Percentiles rank a stretch among this genome's conserved stretches.
Evolutionary conservation across 2,113 vertebrate species (phyloP).

Genomic region (Pipra filicauda): DNA sequence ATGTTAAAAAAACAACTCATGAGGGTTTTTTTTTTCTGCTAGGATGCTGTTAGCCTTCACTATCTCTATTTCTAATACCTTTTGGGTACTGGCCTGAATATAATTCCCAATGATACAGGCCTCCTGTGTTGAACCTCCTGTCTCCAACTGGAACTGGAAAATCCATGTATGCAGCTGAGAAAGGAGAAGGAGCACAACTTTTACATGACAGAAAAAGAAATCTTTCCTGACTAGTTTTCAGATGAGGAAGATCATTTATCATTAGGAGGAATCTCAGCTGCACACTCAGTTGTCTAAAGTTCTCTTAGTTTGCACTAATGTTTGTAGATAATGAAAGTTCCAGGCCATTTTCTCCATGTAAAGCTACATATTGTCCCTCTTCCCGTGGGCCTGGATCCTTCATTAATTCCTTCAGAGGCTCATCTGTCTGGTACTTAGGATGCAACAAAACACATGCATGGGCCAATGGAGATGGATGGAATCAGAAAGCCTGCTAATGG

Average conservation of each 20-base stretch:
- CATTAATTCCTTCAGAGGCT: conserved; percentile 55
- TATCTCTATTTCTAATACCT: not conserved
- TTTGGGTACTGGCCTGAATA: not conserved
- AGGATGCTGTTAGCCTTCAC: not conserved
- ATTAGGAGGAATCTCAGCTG: not conserved
- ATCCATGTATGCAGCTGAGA: not conserved
- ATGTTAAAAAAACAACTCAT: not conserved
- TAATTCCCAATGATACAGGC: not conserved
- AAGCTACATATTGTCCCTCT: not conserved
- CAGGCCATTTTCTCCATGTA: not conserved
- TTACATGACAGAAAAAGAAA: not conserved
- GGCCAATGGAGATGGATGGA: not conserved
- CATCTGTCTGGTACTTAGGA: conserved; percentile 26
- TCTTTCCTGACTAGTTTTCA: not conserved
- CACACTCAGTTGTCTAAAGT: not conserved
- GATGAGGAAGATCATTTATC: not conserved
- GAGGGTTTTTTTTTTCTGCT: not conserved
- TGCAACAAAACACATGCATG: conserved; percentile 2
- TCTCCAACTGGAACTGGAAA: not conserved
- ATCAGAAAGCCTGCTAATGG: conserved; percentile 2
- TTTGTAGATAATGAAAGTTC: not conserved
- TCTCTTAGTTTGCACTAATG: not conserved
- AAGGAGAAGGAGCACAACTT: not conserved
- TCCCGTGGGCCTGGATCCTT: conserved; percentile 11
- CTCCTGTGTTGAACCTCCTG: not conserved